Evolutionary conservation across 2,888 invertebrate genomes (phyloP), one percentile per base, ranked within the genome.

Genomic region (Sisyra terminalis): DNA sequence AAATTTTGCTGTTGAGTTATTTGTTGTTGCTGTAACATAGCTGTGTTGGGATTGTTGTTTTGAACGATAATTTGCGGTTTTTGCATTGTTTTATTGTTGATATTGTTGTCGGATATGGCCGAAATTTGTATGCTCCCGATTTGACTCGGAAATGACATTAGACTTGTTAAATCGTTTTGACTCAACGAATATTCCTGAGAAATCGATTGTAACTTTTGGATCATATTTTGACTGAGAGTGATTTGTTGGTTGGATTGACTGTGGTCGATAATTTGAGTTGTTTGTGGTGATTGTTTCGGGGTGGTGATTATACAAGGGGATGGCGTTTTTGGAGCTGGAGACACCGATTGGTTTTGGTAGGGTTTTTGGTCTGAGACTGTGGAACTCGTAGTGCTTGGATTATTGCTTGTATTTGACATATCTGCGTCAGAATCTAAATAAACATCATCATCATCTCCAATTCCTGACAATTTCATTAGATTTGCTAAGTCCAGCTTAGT

Each of bases 391-490:
- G 63, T 31, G 13, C 13, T 31, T 2, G 31, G n/a, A 31, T 9
- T 36, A 1, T 16, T 11, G 37, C 3, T 18, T 37, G 37, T 10
- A 37, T 11, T 18, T 2, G 37, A 17, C n/a, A 18, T 37, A 24
- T 37, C 35, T 11, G 13, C 55, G 46, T 63, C 63, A 46, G 61
- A 60, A 45, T 64, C 63, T 40, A 64, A 62, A 49, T 67, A 69
- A 35, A 73, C 65, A 48, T 71, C 73, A 48, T 80, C 79, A 47
- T 75, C 75, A 47, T 78, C 79, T 41, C 77, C 78, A 47, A 75
- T 77, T 44, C 47, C 45, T 39, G 79, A 78, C 46, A 79, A 65
- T 58, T 79, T 79, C 73, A 80, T 80, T 31, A 80, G 75, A 59
- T 77, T 78, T 42, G 78, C 78, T 50, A 80, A 66, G 59, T 79